A percentile compares a stretch with the other conserved stretches of the same genome.
These are phyloP conservation scores for Malaclemys terrapin DNA, from an alignment of 2,113 vertebrate species.

Conservation along the genomic window DNA sequence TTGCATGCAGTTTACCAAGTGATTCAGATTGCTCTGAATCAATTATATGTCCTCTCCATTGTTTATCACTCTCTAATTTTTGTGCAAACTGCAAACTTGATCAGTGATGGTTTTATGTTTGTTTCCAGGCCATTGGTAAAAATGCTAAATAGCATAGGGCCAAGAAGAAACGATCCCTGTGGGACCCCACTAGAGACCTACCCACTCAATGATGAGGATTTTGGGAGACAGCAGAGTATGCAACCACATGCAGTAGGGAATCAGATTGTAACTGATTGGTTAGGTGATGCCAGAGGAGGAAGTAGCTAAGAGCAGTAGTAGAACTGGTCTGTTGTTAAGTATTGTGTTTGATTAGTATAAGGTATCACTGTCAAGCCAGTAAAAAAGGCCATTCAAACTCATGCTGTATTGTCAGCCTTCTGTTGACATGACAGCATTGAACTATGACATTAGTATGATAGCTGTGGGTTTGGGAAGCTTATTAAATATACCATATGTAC, in stretches of 20 bases:
- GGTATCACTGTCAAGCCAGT: background rate
- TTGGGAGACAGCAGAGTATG: background rate
- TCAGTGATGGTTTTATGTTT: background rate
- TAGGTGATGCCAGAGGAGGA: background rate
- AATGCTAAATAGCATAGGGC: background rate
- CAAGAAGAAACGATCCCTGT: background rate
- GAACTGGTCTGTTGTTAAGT: background rate
- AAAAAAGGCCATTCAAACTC: background rate
- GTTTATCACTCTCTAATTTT: background rate
- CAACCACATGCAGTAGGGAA: background rate
- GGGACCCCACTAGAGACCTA: no score
- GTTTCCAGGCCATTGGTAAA: background rate
- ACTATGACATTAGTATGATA: background rate
- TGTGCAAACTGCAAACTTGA: background rate
- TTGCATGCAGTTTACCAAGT: background rate
- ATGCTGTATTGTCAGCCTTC: background rate
- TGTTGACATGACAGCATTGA: background rate
- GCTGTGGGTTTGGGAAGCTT: background rate
- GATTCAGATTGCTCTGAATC: background rate
- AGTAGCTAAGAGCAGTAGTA: background rate
- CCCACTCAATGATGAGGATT: background rate
- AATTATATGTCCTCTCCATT: background rate
- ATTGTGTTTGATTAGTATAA: background rate
- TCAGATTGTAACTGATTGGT: constrained; percentile 23
- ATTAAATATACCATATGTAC: background rate